These are phyloP conservation scores for Archegozetes longisetosus DNA, from an alignment of 1,140 invertebrate genomes.

Conservation along the genomic window DNA sequence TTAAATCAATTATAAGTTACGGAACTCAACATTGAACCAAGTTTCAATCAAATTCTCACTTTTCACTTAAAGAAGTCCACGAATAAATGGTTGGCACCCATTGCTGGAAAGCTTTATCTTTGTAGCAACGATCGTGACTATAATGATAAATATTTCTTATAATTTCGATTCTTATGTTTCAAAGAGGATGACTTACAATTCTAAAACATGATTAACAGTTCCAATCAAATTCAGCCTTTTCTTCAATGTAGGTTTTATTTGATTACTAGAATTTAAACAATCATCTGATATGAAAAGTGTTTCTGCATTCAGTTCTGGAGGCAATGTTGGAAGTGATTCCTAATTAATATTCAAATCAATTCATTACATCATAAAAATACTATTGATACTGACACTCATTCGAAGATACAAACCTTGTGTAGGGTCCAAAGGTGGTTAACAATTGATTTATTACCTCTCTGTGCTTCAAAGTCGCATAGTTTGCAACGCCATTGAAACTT, in stretches of 20 bases:
- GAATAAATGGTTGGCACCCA: not conserved
- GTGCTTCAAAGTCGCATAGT: not conserved
- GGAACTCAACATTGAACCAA: not conserved
- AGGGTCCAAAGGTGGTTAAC: not conserved
- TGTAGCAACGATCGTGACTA: not conserved
- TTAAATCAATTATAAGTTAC: not conserved
- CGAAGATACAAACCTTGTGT: not conserved
- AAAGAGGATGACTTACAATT: not conserved
- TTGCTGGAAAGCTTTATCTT: not conserved
- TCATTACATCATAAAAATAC: no score
- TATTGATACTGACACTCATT: no score
- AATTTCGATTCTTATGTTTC: not conserved
- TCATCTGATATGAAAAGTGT: no score
- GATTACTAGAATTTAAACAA: no score
- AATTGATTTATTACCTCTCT: not conserved
- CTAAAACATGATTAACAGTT: not conserved
- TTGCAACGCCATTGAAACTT: not conserved
- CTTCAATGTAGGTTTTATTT: no score
- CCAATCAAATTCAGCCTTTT: not conserved
- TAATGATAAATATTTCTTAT: not conserved
- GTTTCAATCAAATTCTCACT: not conserved
- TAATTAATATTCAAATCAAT: no score
- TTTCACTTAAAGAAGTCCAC: not conserved
- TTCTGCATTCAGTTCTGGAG: no score
- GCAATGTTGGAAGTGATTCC: no score